Evolutionary conservation across 2,888 invertebrate genomes (phyloP), one percentile per base, ranked within the genome.

Genomic region (Melitaea athalia): DNA sequence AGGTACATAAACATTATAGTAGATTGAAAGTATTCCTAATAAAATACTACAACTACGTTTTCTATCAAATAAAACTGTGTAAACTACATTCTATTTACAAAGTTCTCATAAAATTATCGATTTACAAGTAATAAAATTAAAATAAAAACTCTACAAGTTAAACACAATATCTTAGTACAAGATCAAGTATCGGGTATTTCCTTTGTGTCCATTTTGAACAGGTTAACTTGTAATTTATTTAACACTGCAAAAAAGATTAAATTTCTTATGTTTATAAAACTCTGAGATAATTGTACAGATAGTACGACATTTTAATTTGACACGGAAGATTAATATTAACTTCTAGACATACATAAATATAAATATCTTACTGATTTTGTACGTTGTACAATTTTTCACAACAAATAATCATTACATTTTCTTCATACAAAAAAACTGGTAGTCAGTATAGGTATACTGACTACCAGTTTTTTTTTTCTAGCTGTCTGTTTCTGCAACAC

Each of bases 231-330:
- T 38, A 50, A 49, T 63, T 55, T 63, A 66, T 66, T 66, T 65
- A 11, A 50, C 65, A 42, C n/a, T 5, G 62, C 53, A 42, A 63
- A 67, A 67, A 68, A 61, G n/a, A 68, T 70, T 47, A 47, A 70
- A 70, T 70, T 68, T 59, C 67, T 67, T 55, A 59, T 60, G 59
- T 60, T 55, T 62, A 67, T 70, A 50, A 62, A 62, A 62, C 38
- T 50, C 11, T 7, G 43, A 67, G 63, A 14, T 59, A 59, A 59
- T 59, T 63, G 15, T 24, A 4, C 14, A 17, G 59, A 59, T 63
- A 67, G 43, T 42, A 63, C 53, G 67, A 45, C 50, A 43, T 67
- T 52, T 59, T 59, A 52, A 63, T 59, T 67, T 50, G 62, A 49
- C 24, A 57, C 49, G 2, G 31, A 47, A 57, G 57, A 57, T 42